Evolutionary conservation across 2,888 invertebrate genomes (phyloP).

Genomic region (Dysmachus trigonus): DNA sequence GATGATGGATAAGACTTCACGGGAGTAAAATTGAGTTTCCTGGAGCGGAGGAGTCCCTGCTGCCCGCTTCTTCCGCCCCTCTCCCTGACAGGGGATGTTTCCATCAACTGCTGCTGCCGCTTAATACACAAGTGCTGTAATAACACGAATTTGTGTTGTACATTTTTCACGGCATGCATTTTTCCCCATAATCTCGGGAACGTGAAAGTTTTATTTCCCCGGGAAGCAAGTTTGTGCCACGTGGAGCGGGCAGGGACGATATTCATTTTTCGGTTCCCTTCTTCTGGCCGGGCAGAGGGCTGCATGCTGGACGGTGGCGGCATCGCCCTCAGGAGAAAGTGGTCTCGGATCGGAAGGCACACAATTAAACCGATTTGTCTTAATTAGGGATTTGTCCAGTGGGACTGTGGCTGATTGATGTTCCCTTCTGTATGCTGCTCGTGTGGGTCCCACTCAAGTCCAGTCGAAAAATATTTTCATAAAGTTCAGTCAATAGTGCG

Average conservation of each 20-base stretch:
- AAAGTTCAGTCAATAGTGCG: neutral
- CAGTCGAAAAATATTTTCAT: neutral
- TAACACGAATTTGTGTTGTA: neutral
- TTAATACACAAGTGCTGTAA: neutral
- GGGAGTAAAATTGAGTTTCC: constrained; percentile 26
- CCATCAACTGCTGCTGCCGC: neutral
- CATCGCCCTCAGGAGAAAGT: neutral
- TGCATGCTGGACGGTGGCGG: neutral
- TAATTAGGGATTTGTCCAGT: neutral
- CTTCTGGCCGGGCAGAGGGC: neutral
- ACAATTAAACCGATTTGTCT: neutral
- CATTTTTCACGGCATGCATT: constrained; percentile 2
- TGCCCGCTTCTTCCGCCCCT: neutral
- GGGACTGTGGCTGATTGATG: neutral
- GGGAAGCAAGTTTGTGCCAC: neutral
- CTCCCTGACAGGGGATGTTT: neutral
- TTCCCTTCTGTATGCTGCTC: neutral
- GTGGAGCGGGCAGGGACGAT: neutral
- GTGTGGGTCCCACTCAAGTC: neutral
- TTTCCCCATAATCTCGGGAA: neutral
- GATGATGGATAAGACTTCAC: constrained; percentile 38
- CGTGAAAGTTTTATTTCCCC: neutral
- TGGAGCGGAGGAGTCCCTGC: neutral
- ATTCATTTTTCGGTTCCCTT: neutral
- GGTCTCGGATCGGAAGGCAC: neutral